phyloP scores from a whole-genome alignment of 2,113 vertebrate genomes.

The Anser cygnoides region DNA sequence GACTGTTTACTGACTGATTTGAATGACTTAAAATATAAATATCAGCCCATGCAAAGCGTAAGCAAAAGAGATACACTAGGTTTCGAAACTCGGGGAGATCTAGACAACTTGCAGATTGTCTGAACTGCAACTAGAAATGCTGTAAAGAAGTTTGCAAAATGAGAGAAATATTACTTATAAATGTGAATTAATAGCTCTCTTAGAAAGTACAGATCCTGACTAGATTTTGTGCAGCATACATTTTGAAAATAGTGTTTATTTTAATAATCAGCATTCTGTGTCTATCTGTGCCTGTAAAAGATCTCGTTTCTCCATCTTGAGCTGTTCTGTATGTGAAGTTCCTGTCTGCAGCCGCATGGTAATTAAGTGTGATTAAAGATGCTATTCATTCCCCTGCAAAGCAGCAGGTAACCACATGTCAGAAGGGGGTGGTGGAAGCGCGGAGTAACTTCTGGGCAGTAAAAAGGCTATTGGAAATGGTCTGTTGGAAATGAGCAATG shows the following conservation, averaged over 20 bases:
- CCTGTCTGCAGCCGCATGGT: background rate
- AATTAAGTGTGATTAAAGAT: constrained; percentile 26
- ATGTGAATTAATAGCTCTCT: background rate
- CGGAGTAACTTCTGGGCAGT: background rate
- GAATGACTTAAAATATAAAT: background rate
- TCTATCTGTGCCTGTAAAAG: background rate
- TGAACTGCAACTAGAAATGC: background rate
- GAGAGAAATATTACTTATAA: background rate
- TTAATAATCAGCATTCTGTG: background rate
- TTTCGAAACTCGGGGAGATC: background rate
- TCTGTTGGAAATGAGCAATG: background rate
- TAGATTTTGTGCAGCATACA: too few relatives aligned
- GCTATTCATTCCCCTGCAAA: constrained; percentile 2
- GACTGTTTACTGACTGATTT: background rate
- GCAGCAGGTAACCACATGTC: constrained; percentile 4
- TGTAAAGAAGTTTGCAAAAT: background rate
- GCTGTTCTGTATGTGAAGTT: background rate
- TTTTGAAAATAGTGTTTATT: background rate
- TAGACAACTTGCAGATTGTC: background rate
- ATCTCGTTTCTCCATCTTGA: background rate
- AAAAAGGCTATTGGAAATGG: background rate
- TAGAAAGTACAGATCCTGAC: background rate
- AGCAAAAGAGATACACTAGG: background rate
- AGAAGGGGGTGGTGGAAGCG: background rate
- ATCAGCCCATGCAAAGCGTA: background rate